Base-by-base conservation (phyloP, 2,113 vertebrate genomes). In the Pygoscelis adeliae region DNA sequence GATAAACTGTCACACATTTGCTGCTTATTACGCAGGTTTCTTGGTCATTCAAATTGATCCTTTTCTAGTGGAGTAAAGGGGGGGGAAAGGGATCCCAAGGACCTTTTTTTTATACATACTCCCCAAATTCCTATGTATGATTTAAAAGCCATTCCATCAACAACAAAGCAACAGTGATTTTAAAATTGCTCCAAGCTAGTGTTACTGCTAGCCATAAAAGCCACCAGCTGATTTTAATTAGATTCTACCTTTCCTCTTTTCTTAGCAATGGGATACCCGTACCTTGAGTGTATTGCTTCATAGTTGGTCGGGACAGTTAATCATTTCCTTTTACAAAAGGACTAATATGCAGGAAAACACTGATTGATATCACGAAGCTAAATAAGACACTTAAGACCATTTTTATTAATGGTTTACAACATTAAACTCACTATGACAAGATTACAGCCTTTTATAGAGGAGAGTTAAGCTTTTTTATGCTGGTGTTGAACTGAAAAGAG, bases 181-280 rank as follows among this genome's bases (percentile, higher is more conserved):
- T 71, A 62, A 81, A 94, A 73, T 95, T 72, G 66, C 87, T 97
- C 65, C 71, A 80, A 94, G 94, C 84, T 73, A 89, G 62, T 80
- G 65, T 90, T 94, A 88, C 72, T 94, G 82, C 95, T 80, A 80
- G 76, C 71, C 29, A 36, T 89, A 95, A 98, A 98, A 98, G 90
- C 96, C 97, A 95, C 96, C 98, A 98, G 84, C 97, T 96, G 98
- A 95, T 97, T 97, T 98, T 97, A 98, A 98, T 98, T 98, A 97
- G 91, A 95, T 98, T 98, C 97, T 95, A 97, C 96, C 95, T 97
- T 97, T 97, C 69, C 90, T 97, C 85, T 97, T 96, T 95, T 93
- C 89, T 76, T 95, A 95, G 81, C 96, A 79, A 87, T 96, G 61
- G 59, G 65, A 89, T 97, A 65, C 53, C 66, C 36, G 49, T 96